These are phyloP conservation scores for Python bivittatus DNA, from an alignment of 2,113 vertebrate genomes.

Conservation along the genomic window DNA sequence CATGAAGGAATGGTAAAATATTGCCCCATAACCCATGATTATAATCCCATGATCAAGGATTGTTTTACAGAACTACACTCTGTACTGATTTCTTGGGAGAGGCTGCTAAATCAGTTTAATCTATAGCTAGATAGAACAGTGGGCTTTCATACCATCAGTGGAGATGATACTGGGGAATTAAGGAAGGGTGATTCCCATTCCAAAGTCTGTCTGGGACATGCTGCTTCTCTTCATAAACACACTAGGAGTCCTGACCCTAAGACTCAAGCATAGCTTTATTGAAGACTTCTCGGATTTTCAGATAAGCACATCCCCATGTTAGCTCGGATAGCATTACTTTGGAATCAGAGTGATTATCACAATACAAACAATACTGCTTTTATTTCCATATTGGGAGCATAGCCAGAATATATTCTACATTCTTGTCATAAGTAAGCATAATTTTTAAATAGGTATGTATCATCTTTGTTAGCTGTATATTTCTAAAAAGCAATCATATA, in stretches of 20 bases:
- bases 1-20: too few species aligned
- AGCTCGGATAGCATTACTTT: neutral
- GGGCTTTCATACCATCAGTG: neutral
- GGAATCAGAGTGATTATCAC: neutral
- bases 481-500: slow-evolving; percentile 37
- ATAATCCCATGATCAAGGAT: neutral
- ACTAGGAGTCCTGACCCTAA: neutral
- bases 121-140: too few species aligned
- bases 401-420: slow-evolving; percentile 46
- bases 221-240: neutral
- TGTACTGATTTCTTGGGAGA: too few species aligned
- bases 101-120: neutral
- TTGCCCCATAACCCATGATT: too few species aligned
- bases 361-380: neutral
- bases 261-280: neutral
- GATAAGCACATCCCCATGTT: neutral
- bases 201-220: neutral
- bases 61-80: neutral
- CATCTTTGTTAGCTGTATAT: slow-evolving; percentile 21
- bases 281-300: neutral
- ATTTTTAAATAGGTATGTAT: slow-evolving; percentile 19
- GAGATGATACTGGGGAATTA: neutral
- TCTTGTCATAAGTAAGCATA: slow-evolving; percentile 15
- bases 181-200: neutral
- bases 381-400: slow-evolving; percentile 53